These are phyloP conservation scores for Anarrhichthys ocellatus DNA, from an alignment of 2,113 vertebrate species.

Conservation along the genomic window DNA sequence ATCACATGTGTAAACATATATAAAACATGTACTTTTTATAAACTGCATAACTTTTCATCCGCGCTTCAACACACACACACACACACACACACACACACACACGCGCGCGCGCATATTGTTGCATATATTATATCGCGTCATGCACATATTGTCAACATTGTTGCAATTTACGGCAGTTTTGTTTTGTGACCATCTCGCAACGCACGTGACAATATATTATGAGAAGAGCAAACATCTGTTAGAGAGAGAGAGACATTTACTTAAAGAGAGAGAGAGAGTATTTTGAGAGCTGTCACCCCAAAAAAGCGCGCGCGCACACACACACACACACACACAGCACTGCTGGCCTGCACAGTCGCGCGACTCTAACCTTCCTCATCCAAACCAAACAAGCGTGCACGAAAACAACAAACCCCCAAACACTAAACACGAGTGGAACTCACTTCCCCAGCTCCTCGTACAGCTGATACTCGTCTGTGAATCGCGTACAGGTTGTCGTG, in stretches of 20 bases:
- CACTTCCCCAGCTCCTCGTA: slow-evolving; percentile 98
- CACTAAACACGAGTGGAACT: slow-evolving; percentile 64
- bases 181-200: not conserved
- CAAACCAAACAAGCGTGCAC: too few relatives aligned
- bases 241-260: slow-evolving; percentile 5
- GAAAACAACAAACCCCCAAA: too few relatives aligned
- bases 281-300: slow-evolving; percentile 65
- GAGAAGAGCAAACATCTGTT: not conserved
- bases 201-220: not conserved
- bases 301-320: slow-evolving; percentile 31
- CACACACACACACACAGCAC: slow-evolving; percentile 10
- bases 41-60: not conserved
- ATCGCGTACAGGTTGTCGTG: slow-evolving; percentile 94
- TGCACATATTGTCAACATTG: not conserved
- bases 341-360: slow-evolving; percentile 38
- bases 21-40: not conserved
- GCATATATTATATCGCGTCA: not conserved
- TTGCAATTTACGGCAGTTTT: not conserved
- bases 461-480: slow-evolving; percentile 95
- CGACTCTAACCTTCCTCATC: not conserved
- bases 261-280: slow-evolving; percentile 4
- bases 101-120: too few relatives aligned
- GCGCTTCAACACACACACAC: not conserved
- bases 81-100: too few relatives aligned
- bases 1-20: not conserved